Percentiles rank a stretch among this genome's conserved stretches.
phyloP scores from a whole-genome alignment of 1,140 invertebrate genomes.

The Aphaenogaster ashmeadi region DNA sequence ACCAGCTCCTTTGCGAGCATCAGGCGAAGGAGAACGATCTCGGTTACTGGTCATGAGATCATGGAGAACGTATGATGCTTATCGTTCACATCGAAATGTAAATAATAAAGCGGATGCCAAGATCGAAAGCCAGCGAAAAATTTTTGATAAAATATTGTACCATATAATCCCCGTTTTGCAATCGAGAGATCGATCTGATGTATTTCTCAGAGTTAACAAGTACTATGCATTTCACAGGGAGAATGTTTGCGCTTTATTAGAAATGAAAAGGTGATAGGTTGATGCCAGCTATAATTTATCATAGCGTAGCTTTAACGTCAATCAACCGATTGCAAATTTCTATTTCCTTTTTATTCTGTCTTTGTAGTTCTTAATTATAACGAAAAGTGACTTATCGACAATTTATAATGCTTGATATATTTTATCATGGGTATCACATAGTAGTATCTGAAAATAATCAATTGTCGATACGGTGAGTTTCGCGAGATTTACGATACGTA shows the following conservation, averaged over 20 bases:
- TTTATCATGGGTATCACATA: neutral
- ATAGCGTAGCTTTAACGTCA: constrained; percentile 17
- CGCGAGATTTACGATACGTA: neutral
- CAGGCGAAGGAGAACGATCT: constrained; percentile 56
- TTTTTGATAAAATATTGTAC: constrained; percentile 13
- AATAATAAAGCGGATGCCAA: neutral
- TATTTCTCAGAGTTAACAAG: neutral
- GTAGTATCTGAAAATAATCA: neutral
- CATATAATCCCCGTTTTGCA: neutral
- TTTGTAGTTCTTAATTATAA: constrained; percentile 20
- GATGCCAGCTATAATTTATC: constrained; percentile 20
- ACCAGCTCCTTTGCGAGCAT: constrained; percentile 36
- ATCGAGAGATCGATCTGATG: neutral
- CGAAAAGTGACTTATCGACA: neutral
- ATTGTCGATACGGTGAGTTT: neutral
- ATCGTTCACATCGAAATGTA: neutral
- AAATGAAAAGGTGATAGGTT: constrained; percentile 10
- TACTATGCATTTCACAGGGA: neutral
- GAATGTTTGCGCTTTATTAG: constrained; percentile 23
- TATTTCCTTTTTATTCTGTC: neutral
- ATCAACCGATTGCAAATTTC: constrained; percentile 29
- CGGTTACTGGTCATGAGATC: neutral
- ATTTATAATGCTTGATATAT: neutral
- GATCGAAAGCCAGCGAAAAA: neutral
- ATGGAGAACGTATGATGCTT: neutral